Evolutionary conservation across 2,888 invertebrate genomes (phyloP), one percentile per base, ranked within the genome.

Genomic region (Drosophila trichaetosa): DNA sequence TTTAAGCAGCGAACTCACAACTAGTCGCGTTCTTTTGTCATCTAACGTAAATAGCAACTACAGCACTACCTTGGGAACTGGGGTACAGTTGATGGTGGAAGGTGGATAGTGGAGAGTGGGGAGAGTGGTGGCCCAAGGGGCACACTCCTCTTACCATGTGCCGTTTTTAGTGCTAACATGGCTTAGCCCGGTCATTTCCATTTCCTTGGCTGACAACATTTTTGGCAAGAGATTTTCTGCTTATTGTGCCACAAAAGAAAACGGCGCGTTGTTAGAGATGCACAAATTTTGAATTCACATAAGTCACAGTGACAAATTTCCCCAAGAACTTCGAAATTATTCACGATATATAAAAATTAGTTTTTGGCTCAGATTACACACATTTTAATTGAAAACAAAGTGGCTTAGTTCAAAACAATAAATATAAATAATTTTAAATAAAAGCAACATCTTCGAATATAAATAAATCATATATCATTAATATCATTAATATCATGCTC

Each of bases 171-270:
- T 72, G 73, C 66, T 80, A 83, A 78, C 73, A 70, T 80, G 80
- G 53, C 72, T 62, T 42, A 27, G 80, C 71, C 76, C 77, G 87
- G 82, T 81, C 82, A 82, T 84, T 88, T 89, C 74, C 86, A 90
- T 90, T 86, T 89, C 82, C 82, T 69, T 73, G 79, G 68, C 79
- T 91, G 85, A 79, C 83, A 85, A 87, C 16, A 91, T 90, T 91
- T 87, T 91, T 91, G 91, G 91, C 91, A 92, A 89, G 77, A 80
- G 79, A 90, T 91, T 90, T 91, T 91, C 90, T 91, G 90, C 90
- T 91, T 91, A 90, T 87, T 86, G 90, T 90, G 85, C 83, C 79
- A 65, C 82, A 85, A 87, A 91, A 76, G 69, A 69, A 81, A 71
- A 68, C 76, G 69, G 79, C 31, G 61, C 59, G 54, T 31, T 40